Conservation (phyloP, 2,888 invertebrate genomes). For the Campoplex nolae region DNA sequence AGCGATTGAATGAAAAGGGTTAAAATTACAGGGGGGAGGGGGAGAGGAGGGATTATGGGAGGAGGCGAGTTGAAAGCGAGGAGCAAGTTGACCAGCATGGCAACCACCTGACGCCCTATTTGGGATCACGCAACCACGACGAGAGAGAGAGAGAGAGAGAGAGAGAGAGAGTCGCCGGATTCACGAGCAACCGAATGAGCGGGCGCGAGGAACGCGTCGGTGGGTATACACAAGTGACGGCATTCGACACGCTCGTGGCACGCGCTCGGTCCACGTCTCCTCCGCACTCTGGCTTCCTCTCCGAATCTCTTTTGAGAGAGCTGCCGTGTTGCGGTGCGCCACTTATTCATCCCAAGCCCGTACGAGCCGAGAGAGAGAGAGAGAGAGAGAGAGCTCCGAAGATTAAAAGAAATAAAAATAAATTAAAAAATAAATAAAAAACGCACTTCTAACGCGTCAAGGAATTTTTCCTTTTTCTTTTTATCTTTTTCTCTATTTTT, state of each 20-base stretch:
- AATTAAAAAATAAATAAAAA: not conserved
- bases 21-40: slow-evolving; percentile 30
- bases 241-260: slow-evolving; percentile 70
- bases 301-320: slow-evolving; percentile 50
- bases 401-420: slow-evolving; percentile 42
- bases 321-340: slow-evolving; percentile 68
- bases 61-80: slow-evolving; percentile 61
- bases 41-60: slow-evolving; percentile 45
- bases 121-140: slow-evolving; percentile 82
- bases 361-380: slow-evolving; percentile 24
- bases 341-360: slow-evolving; percentile 62
- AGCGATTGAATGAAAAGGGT: slow-evolving; percentile 45
- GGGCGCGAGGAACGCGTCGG: slow-evolving; percentile 66
- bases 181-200: slow-evolving; percentile 16
- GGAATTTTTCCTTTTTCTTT: slow-evolving; percentile 18
- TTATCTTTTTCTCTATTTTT: slow-evolving; percentile 21
- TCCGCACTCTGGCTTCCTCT: slow-evolving; percentile 44
- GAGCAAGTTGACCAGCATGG: slow-evolving; percentile 69
- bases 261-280: slow-evolving; percentile 59
- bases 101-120: slow-evolving; percentile 83
- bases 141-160: slow-evolving; percentile 44
- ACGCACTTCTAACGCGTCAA: slow-evolving; percentile 55
- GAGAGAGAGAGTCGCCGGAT: slow-evolving; percentile 1
- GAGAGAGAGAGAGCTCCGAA: slow-evolving; percentile 22
- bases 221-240: slow-evolving; percentile 63